Conservation (phyloP, 2,113 vertebrate species). For the Neolamprologus ventralis region DNA sequence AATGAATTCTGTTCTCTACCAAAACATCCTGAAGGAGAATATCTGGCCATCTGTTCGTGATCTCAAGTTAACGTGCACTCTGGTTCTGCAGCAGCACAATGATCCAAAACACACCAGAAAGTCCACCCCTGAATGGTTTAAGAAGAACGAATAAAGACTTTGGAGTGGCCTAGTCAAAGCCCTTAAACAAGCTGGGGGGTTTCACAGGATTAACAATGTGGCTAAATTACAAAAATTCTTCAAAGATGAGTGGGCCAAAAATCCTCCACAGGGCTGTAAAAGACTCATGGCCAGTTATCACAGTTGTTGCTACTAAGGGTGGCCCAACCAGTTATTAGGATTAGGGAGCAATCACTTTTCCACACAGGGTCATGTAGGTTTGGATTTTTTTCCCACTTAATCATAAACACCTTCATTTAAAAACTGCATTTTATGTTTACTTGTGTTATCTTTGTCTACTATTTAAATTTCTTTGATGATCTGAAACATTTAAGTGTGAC, state of each 20-base stretch:
- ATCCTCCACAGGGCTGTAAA: background rate
- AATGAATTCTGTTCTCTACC: background rate
- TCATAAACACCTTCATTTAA: background rate
- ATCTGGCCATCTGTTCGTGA: background rate
- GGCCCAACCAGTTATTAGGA: background rate
- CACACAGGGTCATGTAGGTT: background rate
- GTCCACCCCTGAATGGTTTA: background rate
- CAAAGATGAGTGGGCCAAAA: background rate
- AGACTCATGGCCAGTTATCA: background rate
- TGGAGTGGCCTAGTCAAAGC: background rate
- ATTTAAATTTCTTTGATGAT: background rate
- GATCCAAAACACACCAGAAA: background rate
- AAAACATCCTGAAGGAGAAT: background rate
- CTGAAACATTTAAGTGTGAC: background rate
- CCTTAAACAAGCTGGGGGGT: background rate
- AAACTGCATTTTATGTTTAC: background rate
- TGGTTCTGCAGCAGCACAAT: background rate
- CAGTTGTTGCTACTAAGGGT: background rate
- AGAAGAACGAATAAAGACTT: background rate
- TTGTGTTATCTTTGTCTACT: background rate
- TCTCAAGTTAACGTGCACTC: background rate
- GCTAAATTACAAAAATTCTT: background rate
- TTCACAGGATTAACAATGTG: background rate
- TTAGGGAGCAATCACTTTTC: background rate
- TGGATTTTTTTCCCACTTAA: accelerated